Base-by-base conservation (phyloP, 2,888 invertebrate genomes). In the Orthosia cruda region DNA sequence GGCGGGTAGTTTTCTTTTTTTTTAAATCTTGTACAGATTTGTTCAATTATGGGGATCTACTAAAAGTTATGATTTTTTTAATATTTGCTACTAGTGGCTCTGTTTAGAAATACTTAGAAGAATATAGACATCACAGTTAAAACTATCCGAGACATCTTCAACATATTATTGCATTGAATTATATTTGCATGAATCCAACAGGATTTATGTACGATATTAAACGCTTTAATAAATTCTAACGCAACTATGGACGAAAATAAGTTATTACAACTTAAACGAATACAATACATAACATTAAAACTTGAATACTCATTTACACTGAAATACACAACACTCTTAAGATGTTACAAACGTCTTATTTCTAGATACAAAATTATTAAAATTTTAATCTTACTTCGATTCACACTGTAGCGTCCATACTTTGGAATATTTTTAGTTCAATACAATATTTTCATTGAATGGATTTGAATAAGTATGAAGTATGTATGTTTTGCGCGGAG, bases 321-420 rank as follows among this genome's bases (percentile, higher is more conserved):
- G 71, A 81, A 76, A 80, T 88, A 84, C 85, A 89, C 86, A 90
- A 88, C 91, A 89, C 87, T 89, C 79, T 71, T 77, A 80, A 70
- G 76, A 83, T 77, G 74, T 81, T 84, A 83, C 87, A 89, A 89
- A 87, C 77, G 68, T 83, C 88, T 87, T 85, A 83, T 12, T 55
- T 70, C 86, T 88, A 89, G 65, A 88, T 88, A 89, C 78, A 89
- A 89, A 89, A 89, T 89, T 87, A 87, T 84, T 87, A 85, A 84
- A 87, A 87, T 72, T 75, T 83, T 77, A 76, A 80, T 49, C 45
- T 67, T 79, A 78, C 4, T 32, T 62, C 59, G 67, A 71, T 76
- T 75, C 68, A 80, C 55, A 75, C 23, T 81, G 62, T 61, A 40
- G 68, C 9, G 18, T 61, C 3, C n/a, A 15, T 45, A 40, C 13